phyloP scores from a whole-genome alignment of 2,888 invertebrate genomes.

The Thecocarcelia acutangulata region DNA sequence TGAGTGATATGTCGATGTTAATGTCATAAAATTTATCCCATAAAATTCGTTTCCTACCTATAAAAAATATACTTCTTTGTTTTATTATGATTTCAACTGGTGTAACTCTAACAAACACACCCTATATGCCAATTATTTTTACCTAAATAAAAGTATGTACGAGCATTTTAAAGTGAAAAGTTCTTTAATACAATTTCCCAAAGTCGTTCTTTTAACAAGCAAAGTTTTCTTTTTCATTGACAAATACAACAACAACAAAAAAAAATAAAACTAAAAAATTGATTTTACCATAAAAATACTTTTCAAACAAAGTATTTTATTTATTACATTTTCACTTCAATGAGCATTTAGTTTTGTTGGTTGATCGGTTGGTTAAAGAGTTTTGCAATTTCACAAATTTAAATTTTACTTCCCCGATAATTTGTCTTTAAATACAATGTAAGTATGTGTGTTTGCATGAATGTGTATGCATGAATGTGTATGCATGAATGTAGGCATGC shows the following conservation, averaged over 20 bases:
- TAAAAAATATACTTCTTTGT: too few relatives aligned
- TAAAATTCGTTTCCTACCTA: too few relatives aligned
- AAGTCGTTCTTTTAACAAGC: slow-evolving; percentile 2
- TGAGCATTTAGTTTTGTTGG: slow-evolving; percentile 28
- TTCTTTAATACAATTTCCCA: slow-evolving; percentile 2
- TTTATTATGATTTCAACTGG: too few relatives aligned
- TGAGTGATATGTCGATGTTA: too few relatives aligned
- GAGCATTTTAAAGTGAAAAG: slow-evolving; percentile 1
- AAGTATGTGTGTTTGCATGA: not conserved
- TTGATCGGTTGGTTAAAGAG: slow-evolving; percentile 27
- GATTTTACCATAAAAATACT: not conserved
- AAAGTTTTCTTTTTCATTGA: slow-evolving; percentile 16
- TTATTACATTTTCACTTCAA: slow-evolving; percentile 52
- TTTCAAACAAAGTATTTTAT: slow-evolving; percentile 52
- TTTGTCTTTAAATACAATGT: slow-evolving; percentile 41
- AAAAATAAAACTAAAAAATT: not conserved
- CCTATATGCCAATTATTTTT: too few relatives aligned
- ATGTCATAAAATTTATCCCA: too few relatives aligned
- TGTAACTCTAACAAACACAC: too few relatives aligned
- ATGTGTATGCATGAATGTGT: too few relatives aligned
- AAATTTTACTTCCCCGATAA: slow-evolving; percentile 41
- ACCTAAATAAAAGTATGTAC: not conserved
- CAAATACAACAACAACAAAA: too few relatives aligned
- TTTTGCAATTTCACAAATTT: slow-evolving; percentile 41
- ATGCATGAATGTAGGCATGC: too few relatives aligned